Base-by-base conservation (phyloP, 2,888 invertebrate species). In the Nephrocerus scutellatus region DNA sequence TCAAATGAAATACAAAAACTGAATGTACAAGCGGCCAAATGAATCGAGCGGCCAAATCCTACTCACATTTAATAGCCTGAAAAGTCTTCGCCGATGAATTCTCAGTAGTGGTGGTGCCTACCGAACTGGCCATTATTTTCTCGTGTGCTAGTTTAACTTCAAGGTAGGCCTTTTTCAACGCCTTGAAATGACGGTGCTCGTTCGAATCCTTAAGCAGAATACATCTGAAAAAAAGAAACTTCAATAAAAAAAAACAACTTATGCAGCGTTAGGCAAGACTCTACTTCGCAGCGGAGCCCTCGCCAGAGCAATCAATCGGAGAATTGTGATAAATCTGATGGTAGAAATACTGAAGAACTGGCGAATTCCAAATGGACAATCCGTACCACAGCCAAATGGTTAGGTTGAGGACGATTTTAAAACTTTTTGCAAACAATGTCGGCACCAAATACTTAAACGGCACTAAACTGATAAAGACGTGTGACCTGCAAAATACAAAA, bases 381-480 rank as follows among this genome's bases (percentile, higher is more conserved):
- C 66, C 66, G 46, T 69, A 68, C 69, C 69, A 69, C 5, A 63
- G 39, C 63, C 68, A 66, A 33, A 69, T 60, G 10, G 51, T 51
- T 26, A 66, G 47, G 34, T 67, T 68, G 1, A 68, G 51, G 3
- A 58, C 52, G 18, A 66, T 34, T 52, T 67, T 66, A 30, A 66
- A 66, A 47, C 68, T 66, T 48, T 68, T 66, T 7, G 66, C 66
- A 45, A 66, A 66, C 2, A 68, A 50, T 22, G 68, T 68, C 16
- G 69, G 68, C 39, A 68, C 56, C 15, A 68, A 57, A 43, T 68
- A 68, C 36, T 66, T 65, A 34, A 68, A 69, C 6, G 68, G 69
- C 30, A 69, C 39, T 29, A 65, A 49, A 42, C 63, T 66, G 13
- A 68, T 60, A 24, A 63, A 68, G 6, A 66, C 60, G 44, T 67